Base-by-base conservation (phyloP, 2,113 vertebrate genomes). In the Tympanuchus pallidicinctus region DNA sequence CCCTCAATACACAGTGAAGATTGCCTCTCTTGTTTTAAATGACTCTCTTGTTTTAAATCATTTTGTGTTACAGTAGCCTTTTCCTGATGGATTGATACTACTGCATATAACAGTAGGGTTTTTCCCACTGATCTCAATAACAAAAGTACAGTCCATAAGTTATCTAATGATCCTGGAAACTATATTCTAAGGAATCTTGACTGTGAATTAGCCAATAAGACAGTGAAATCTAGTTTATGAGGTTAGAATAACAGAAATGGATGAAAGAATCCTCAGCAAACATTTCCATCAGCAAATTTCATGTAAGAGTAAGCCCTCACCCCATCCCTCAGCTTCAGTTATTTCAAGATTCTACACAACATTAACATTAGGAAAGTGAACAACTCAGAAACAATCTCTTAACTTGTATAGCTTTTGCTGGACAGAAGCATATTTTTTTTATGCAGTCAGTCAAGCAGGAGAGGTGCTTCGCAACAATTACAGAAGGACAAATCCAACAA, bases 131-230 rank as follows among this genome's bases (percentile, higher is more conserved):
- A 90, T 67, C 81, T 48, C 36, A 92, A 2, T 60, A 85, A 72
- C 25, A 38, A 48, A 90, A 79, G 57, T 22, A 74, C 0, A 3
- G 78, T n/a, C 36, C 36, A 89, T 92, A 87, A 89, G 66, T 74
- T 36, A 87, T 80, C 50, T 89, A 91, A 91, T 82, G 82, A 87
- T 87, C 87, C 56, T 64, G 32, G 50, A 89, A 95, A 73, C n/a
- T 77, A 45, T 75, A 60, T 85, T 87, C 86, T 89, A 87, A 85
- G 50, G 16, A 85, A 19, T 52, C n/a, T 89, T 63, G 84, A 79
- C 30, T 66, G 20, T 45, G 38, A 81, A 69, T 86, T 93, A 90
- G 70, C 43, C 92, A 89, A 84, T 66, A 95, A 21, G 7, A 10
- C 65, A 79, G 81, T 72, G 27, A 69, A 78, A 61, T 43, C 34